Base-by-base conservation (phyloP, 2,797 vertebrate genomes). In the Acanthurus lineatus region DNA sequence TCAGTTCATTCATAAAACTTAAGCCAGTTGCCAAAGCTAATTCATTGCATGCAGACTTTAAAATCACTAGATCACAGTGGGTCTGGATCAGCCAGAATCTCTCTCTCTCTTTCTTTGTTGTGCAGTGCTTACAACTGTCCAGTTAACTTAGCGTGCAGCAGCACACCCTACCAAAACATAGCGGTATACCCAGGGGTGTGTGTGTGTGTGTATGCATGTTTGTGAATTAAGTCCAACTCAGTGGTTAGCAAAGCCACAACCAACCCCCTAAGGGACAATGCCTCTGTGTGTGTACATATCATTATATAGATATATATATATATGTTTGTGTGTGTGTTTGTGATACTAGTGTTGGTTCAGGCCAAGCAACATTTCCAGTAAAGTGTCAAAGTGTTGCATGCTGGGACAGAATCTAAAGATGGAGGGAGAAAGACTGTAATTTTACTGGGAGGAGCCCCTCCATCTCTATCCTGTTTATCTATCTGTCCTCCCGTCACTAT, bases 371-470 rank as follows among this genome's bases (percentile, higher is more conserved):
- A 47, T 77, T 95, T 95, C 93, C 93, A 89, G 91, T 92, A 94
- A 95, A 88, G 82, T 87, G 82, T 92, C 82, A 88, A 81, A 77
- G 90, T 77, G 91, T 81, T 91, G 92, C 92, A 94, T 92, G 85
- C 86, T 90, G 90, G 90, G 90, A 92, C 61, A 77, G 69, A 62
- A 76, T 86, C 90, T 92, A 92, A 92, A 92, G 82, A 86, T 81
- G 89, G 88, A 88, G 84, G 73, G 73, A 82, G 61, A 73, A 87
- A 72, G 80, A 74, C 88, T 90, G 85, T 92, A 91, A 92, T 91
- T 91, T 85, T 79, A 58, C 81, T 45, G 88, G 90, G 87, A 82
- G 88, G 81, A 71, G 77, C 44, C 54, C 53, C 49, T 67, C 59
- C 66, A 58, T 67, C 77, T 69, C 57, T 32, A 58, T 86, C 77